Evolutionary conservation across 1,140 invertebrate genomes (phyloP).

Genomic region (Halyomorpha halys): DNA sequence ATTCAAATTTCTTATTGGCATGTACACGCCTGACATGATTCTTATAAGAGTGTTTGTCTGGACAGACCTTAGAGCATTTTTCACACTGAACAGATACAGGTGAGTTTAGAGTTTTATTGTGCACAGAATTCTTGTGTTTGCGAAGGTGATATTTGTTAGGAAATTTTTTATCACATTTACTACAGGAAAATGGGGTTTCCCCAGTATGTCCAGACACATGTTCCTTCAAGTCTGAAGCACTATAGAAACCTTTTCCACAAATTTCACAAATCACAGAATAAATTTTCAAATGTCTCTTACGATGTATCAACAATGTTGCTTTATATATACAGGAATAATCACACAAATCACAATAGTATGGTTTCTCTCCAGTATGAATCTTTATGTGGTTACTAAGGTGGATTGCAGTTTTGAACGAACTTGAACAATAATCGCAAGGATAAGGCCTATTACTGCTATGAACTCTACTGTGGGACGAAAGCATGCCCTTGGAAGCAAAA

Average conservation of each 20-base stretch:
- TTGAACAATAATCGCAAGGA: background rate
- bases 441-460: background rate
- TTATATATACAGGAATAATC: constrained; percentile 32
- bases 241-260: constrained; percentile 41
- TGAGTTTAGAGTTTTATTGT: constrained; percentile 39
- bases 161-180: constrained; percentile 45
- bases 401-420: constrained; percentile 20
- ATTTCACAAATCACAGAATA: constrained; percentile 36
- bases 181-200: constrained; percentile 44
- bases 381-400: constrained; percentile 53
- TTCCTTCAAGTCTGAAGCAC: constrained; percentile 36
- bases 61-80: constrained; percentile 58
- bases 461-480: background rate
- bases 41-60: constrained; percentile 61
- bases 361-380: constrained; percentile 62
- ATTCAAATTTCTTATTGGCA: constrained; percentile 45
- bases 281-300: constrained; percentile 36
- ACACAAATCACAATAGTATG: constrained; percentile 40
- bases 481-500: constrained; percentile 13
- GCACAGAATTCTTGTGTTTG: constrained; percentile 28
- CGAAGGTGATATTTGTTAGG: constrained; percentile 34
- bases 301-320: constrained; percentile 37
- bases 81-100: constrained; percentile 42
- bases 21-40: constrained; percentile 34
- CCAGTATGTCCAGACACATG: constrained; percentile 38